Conservation (phyloP, 2,888 invertebrate species). For the Artemia sp. region DNA sequence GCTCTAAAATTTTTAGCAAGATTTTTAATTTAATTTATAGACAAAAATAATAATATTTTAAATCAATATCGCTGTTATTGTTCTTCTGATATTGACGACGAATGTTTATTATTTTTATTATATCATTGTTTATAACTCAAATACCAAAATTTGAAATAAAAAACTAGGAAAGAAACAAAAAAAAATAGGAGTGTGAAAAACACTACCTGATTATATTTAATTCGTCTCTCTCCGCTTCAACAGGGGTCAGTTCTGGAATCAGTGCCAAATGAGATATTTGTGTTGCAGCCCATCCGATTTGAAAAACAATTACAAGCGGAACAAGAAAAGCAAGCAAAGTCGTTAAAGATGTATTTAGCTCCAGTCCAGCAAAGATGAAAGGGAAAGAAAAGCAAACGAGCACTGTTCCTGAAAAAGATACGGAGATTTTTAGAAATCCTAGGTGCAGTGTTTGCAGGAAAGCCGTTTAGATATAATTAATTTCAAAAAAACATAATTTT, state of each 20-base stretch:
- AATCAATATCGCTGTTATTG: no score
- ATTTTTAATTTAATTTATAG: no score
- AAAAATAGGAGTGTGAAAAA: neutral
- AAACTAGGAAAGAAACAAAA: slow-evolving; percentile 18
- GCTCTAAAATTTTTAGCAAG: no score
- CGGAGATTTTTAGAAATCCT: no score
- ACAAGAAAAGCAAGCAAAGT: slow-evolving; percentile 31
- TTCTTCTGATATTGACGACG: no score
- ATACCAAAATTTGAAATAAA: slow-evolving; percentile 26
- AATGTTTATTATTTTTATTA: no score
- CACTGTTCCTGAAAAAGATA: slow-evolving; percentile 20
- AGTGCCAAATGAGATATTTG: slow-evolving; percentile 41
- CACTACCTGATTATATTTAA: slow-evolving; percentile 34
- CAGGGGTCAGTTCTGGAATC: slow-evolving; percentile 35
- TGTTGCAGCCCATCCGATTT: slow-evolving; percentile 40
- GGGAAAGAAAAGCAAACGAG: slow-evolving; percentile 35
- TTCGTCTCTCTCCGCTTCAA: slow-evolving; percentile 32
- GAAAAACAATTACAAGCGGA: slow-evolving; percentile 36
- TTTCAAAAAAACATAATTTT: no score
- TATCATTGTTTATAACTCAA: no score
- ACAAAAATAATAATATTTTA: no score
- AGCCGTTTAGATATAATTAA: no score
- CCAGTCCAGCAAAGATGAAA: slow-evolving; percentile 34
- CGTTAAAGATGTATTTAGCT: slow-evolving; percentile 24
- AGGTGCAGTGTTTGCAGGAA: no score